A percentile compares a stretch with the other conserved stretches of the same genome.
Evolutionary conservation across 2,113 vertebrate genomes (phyloP).

Genomic region (Poicephalus meyeri): DNA sequence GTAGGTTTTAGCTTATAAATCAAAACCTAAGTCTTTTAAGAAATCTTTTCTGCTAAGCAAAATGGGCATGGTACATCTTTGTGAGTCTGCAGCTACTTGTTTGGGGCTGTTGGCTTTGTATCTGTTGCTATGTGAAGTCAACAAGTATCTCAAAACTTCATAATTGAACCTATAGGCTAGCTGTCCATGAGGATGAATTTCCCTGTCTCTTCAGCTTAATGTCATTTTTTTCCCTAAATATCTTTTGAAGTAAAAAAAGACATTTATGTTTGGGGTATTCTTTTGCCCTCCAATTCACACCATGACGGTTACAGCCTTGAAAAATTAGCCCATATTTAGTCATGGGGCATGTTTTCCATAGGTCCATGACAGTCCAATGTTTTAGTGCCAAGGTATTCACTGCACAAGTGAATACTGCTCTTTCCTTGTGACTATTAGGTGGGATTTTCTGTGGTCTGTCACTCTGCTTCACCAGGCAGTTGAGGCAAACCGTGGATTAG

Average conservation of each 20-base stretch:
- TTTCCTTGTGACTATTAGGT: background rate
- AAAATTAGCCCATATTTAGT: background rate
- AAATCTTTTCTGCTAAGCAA: background rate
- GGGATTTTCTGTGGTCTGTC: background rate
- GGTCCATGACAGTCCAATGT: fast-evolving
- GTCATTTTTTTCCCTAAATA: background rate
- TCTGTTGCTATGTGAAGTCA: background rate
- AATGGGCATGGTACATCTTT: fast-evolving
- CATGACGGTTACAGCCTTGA: background rate
- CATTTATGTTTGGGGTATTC: background rate
- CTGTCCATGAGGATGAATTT: fast-evolving
- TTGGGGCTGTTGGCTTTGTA: background rate
- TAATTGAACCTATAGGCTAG: background rate
- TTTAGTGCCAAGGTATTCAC: background rate
- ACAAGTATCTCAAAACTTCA: background rate
- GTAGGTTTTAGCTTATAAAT: background rate
- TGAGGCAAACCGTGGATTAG: background rate
- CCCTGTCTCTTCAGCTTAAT: background rate
- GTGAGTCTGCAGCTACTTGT: background rate
- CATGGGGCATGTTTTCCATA: background rate
- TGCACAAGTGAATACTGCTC: background rate
- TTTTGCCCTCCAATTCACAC: background rate
- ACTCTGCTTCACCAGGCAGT: background rate
- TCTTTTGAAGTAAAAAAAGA: background rate
- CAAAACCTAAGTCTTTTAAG: background rate